A percentile compares a stretch with the other conserved stretches of the same genome.
These are phyloP conservation scores for Ranitomeya imitator DNA, from an alignment of 2,113 vertebrate genomes.

Conservation along the genomic window DNA sequence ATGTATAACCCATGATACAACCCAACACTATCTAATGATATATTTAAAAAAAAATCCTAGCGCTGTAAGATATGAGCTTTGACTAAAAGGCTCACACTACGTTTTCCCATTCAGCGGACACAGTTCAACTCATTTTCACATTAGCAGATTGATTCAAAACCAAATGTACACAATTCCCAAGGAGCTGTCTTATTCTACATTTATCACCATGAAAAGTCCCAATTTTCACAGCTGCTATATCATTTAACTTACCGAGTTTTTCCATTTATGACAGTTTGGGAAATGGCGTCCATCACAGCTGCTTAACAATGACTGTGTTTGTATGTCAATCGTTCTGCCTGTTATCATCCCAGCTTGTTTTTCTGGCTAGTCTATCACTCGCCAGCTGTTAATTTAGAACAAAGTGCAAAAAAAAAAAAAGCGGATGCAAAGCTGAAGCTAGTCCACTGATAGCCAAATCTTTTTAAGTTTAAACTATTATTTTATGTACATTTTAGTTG, in stretches of 20 bases:
- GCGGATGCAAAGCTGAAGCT: background rate
- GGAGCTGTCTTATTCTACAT: slow-evolving; percentile 2
- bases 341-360: slow-evolving; percentile 39
- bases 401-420: slow-evolving; percentile 29
- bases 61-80: background rate
- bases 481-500: background rate
- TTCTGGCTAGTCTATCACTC: slow-evolving; percentile 30
- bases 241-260: slow-evolving; percentile 33
- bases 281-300: slow-evolving; percentile 48
- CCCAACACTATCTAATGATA: background rate
- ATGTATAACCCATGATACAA: background rate
- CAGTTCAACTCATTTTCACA: slow-evolving; percentile 3
- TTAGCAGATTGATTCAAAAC: slow-evolving; percentile 31
- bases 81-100: background rate
- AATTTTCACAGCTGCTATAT: slow-evolving; percentile 45
- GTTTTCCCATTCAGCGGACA: background rate
- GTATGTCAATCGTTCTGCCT: slow-evolving; percentile 30
- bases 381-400: slow-evolving; percentile 47
- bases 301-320: slow-evolving; percentile 43
- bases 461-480: background rate
- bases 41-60: background rate
- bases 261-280: slow-evolving; percentile 35
- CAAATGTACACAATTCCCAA: slow-evolving; percentile 29
- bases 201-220: slow-evolving; percentile 36
- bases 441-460: background rate